Base-by-base conservation (phyloP, 1,140 invertebrate species). In the Drosophila pseudoobscura region DNA sequence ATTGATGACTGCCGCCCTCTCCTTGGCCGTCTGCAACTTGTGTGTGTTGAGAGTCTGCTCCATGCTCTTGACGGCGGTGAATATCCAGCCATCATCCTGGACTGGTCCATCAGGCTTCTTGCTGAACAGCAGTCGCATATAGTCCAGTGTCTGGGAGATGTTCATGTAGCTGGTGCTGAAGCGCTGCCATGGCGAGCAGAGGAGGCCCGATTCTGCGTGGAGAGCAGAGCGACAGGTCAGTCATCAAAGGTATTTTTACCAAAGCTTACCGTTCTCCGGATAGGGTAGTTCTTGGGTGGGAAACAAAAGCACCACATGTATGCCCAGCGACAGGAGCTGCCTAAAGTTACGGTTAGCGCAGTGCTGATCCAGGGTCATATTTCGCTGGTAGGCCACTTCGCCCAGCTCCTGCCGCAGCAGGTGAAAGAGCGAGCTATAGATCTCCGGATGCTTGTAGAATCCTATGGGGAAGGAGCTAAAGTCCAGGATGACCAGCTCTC, bases 401-500 rank as follows among this genome's bases (percentile, higher is more conserved):
- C 83, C 89, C n/a, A 91, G 47, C 53, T 90, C 85, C 22, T 73
- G 71, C 0, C 61, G 63, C 7, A 91, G 61, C 0, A 90, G 53
- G 31, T 76, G 70, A 11, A 74, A 75, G 1, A 91, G 63, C 6
- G 55, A 65, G 29, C 71, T 83, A 46, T 91, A 91, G 41, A 84
- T 43, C 26, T 90, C 83, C 5, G 88, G 85, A 50, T 90, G 85
- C 41, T 90, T 90, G 61, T 90, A 91, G 57, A 91, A 91, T 1
- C 90, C 91, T 26, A 91, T 88, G 0, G 90, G 88, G 61, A 91
- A 91, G 2, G 87, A 91, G 17, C 82, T 90, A 57, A 95, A 93
- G 77, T 95, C 94, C 46, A 95, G 72, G 22, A 95, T 92, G 1
- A 94, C 90, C 24, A 94, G 80, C 83, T 94, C 93, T 6, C 93